Base-by-base conservation (phyloP, 2,113 vertebrate species). In the Actinemys pallida region DNA sequence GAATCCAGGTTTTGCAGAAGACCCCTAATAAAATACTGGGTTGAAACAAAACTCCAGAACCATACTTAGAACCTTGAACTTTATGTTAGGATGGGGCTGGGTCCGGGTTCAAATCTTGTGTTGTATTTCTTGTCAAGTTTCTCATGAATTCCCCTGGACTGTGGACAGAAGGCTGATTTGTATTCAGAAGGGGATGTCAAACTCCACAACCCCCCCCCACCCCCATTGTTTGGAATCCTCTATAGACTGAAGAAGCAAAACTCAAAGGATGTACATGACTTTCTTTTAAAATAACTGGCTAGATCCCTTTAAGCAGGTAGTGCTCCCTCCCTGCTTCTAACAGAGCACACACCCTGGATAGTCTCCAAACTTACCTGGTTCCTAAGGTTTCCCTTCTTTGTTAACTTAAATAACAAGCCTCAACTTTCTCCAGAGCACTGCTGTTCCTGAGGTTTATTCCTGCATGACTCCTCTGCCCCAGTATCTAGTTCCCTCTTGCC, bases 351-450 rank as follows among this genome's bases (percentile, higher is more conserved):
- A 19, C 65, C 17, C n/a, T 72, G 11, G 45, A 47, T 87, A 10
- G 4, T 76, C n/a, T 53, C n/a, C 52, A 52, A 53, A 56, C 31
- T 49, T 14, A 52, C 42, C 35, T 92, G 17, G 56, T 92, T 87
- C 91, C 56, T 65, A 10, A 84, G 45, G 22, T 59, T 94, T 94
- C 89, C 84, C 76, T 88, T 69, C 79, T 65, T 88, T 69, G 35
- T 54, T n/a, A 57, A 29, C 42, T 42, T 25, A 50, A 50, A 62
- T 19, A 5, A 8, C 20, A 49, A 65, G 7, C 45, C n/a, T 72
- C 65, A 72, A 39, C 65, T 22, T 50, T 25, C 54, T 84, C 20
- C 83, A 31, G 79, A 87, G 31, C 56, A 1, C 7, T 80, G 53
- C 62, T n/a, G 62, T 35, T 69, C 62, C 62, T 69, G 14, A 39